Evolutionary conservation across 2,113 vertebrate genomes (phyloP).

Genomic region (Rhinoderma darwinii): DNA sequence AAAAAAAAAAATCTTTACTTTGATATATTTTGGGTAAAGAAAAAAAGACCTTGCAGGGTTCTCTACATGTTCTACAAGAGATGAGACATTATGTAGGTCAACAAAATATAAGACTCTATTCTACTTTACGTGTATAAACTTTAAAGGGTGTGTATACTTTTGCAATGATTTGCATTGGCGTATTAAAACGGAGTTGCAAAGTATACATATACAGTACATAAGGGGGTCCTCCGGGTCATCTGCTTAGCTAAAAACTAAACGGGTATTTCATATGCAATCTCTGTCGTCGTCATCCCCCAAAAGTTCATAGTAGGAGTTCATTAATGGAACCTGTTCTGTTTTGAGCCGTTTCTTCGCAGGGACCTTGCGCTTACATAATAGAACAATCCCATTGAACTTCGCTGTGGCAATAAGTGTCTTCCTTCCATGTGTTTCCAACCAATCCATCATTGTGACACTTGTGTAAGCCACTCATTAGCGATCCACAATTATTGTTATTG

Average conservation of each 20-base stretch:
- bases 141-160: background rate
- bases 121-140: background rate
- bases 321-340: too few relatives aligned
- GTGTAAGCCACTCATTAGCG: background rate
- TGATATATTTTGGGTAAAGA: background rate
- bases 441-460: background rate
- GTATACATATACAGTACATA: too few relatives aligned
- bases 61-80: background rate
- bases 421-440: background rate
- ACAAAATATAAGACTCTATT: background rate
- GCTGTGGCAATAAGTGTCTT: background rate
- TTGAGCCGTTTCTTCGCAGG: too few relatives aligned
- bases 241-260: too few relatives aligned
- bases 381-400: background rate
- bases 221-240: too few relatives aligned
- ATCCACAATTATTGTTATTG: too few relatives aligned
- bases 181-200: too few relatives aligned
- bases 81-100: background rate
- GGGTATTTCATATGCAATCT: too few relatives aligned
- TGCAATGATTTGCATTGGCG: too few relatives aligned
- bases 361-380: too few relatives aligned
- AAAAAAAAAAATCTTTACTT: conserved; percentile 6
- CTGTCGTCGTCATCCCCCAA: too few relatives aligned
- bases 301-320: too few relatives aligned
- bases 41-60: background rate